These are phyloP conservation scores for Amphiura filiformis DNA, from an alignment of 35 echinoderm and acorn worm species.

Conservation along the genomic window DNA sequence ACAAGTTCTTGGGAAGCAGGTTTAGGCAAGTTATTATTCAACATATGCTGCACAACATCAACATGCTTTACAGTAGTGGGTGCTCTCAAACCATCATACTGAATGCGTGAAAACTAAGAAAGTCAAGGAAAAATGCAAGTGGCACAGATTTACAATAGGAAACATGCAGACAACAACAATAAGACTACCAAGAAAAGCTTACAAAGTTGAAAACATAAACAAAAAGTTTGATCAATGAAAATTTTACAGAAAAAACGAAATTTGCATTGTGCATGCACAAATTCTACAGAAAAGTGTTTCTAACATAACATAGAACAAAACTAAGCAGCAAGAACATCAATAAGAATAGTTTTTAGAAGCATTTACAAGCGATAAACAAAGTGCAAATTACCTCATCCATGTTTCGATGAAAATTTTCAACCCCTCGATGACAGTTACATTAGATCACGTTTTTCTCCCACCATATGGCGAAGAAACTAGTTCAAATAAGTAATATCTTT, in stretches of 20 bases:
- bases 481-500: not conserved
- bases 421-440: not conserved
- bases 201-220: not conserved
- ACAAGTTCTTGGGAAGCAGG: constrained; percentile 5
- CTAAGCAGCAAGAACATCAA: not conserved
- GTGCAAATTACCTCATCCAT: not conserved
- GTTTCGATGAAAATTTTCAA: not conserved
- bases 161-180: not conserved
- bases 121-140: not conserved
- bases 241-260: not conserved
- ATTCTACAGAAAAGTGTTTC: not conserved
- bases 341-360: not conserved
- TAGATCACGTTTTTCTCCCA: not conserved
- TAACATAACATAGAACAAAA: not conserved
- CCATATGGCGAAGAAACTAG: not conserved
- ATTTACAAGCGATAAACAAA: not conserved
- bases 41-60: not conserved
- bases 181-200: not conserved
- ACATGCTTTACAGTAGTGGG: not conserved
- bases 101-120: not conserved
- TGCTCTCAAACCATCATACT: not conserved
- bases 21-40: not conserved
- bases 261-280: not conserved
- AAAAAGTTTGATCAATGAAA: not conserved
- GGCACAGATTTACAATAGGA: not conserved